A percentile compares a stretch with the other conserved stretches of the same genome.
Evolutionary conservation across 2,797 vertebrate species (phyloP).

Genomic region (Sphenodon punctatus): DNA sequence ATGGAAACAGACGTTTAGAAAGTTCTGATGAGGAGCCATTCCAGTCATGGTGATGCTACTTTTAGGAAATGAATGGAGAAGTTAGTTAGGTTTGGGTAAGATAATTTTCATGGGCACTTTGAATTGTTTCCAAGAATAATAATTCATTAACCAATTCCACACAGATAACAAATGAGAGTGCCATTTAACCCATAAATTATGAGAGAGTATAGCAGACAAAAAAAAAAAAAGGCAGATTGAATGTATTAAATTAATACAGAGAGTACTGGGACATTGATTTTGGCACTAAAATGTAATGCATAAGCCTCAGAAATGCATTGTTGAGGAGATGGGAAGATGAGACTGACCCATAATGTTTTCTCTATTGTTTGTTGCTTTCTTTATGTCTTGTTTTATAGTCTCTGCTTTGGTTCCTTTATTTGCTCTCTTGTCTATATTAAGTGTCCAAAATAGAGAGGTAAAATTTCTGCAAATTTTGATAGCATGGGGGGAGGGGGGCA

Average conservation of each 20-base stretch:
- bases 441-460: too few relatives aligned
- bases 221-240: neutral
- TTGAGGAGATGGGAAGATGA: neutral
- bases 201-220: neutral
- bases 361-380: too few relatives aligned
- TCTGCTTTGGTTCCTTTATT: too few relatives aligned
- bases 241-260: neutral
- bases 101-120: neutral
- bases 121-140: neutral
- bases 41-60: neutral
- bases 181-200: neutral
- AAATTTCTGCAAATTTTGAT: too few relatives aligned
- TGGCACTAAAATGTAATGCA: too few relatives aligned
- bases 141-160: neutral
- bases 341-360: neutral
- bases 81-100: too few relatives aligned
- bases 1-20: neutral
- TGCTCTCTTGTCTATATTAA: too few relatives aligned
- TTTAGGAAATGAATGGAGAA: too few relatives aligned
- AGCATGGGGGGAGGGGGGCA: too few relatives aligned
- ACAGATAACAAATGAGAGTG: neutral
- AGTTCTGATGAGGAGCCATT: neutral
- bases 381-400: too few relatives aligned
- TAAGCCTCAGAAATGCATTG: too few relatives aligned
- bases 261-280: neutral